Percentiles rank a stretch among this genome's conserved stretches.
phyloP scores from a whole-genome alignment of 2,888 invertebrate genomes.

The Euplagia quadripunctaria region DNA sequence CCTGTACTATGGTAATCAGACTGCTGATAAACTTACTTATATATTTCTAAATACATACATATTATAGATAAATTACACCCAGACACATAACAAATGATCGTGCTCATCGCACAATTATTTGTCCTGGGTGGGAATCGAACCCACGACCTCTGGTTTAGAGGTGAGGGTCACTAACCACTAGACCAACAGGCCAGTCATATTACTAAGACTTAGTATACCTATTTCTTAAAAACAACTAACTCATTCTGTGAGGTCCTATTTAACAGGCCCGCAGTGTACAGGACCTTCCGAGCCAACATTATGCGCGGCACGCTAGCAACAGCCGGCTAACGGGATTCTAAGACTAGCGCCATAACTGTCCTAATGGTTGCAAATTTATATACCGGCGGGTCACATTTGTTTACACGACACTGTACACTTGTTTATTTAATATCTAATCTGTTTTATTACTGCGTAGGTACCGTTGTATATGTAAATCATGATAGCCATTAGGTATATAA shows the following conservation, averaged over 20 bases:
- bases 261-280: constrained; percentile 43
- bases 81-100: too few species aligned
- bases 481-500: neutral
- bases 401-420: constrained; percentile 19
- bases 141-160: too few species aligned
- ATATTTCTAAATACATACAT: too few species aligned
- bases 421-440: constrained; percentile 6
- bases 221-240: neutral
- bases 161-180: too few species aligned
- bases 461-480: constrained; percentile 10
- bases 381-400: constrained; percentile 13
- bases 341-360: constrained; percentile 29
- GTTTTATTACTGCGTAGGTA: constrained; percentile 10
- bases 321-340: constrained; percentile 45
- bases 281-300: constrained; percentile 34
- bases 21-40: too few species aligned
- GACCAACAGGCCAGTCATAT: too few species aligned
- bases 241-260: neutral
- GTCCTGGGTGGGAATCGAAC: too few species aligned
- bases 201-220: neutral
- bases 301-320: constrained; percentile 46
- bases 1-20: too few species aligned
- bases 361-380: constrained; percentile 49
- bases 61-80: too few species aligned
- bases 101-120: too few species aligned